Evolutionary conservation across 2,888 invertebrate species (phyloP), one percentile per base, ranked within the genome.

Genomic region (Heliconius aoede): DNA sequence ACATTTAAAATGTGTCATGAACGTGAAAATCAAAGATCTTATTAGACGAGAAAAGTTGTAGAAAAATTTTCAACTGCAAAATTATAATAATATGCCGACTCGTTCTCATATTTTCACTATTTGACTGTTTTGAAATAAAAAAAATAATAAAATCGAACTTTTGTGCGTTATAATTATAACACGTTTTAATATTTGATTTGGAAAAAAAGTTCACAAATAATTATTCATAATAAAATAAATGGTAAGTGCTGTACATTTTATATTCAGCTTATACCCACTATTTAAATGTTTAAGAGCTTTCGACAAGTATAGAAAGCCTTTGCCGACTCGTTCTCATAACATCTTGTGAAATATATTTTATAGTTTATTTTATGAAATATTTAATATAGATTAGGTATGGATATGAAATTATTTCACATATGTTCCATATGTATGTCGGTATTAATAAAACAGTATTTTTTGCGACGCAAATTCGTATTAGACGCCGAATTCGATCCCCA

Each of bases 141-240:
- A 51, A 55, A 55, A n/a, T 55, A 55, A 55, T 21, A 55, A 55
- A 55, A 55, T 9, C 0, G 0, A 55, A 55, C n/a, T n/a, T n/a
- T 9, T n/a, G n/a, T n/a, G 46, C 46, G 46, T 46, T n/a, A 51
- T 51, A 21, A 21, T n/a, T 64, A 64, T 18, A 64, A 30, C 21
- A 40, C 8, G n/a, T n/a, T 65, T 65, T 24, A 24, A 40, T n/a
- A 40, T 67, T 67, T 46, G 24, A 46, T 67, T 67, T 67, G 9
- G 9, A 67, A 64, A 64, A 64, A 32, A 64, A n/a, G 4, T 62
- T 28, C 62, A 64, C 62, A n/a, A 64, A 32, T 64, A 64, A 32
- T 64, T 64, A 30, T n/a, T 64, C 62, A 32, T 64, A 64, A 64
- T 64, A 64, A 46, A 64, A 64, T 62, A 64, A 64, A n/a, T 32